Evolutionary conservation across 2,888 invertebrate genomes (phyloP).

Genomic region (Agrochola litura): DNA sequence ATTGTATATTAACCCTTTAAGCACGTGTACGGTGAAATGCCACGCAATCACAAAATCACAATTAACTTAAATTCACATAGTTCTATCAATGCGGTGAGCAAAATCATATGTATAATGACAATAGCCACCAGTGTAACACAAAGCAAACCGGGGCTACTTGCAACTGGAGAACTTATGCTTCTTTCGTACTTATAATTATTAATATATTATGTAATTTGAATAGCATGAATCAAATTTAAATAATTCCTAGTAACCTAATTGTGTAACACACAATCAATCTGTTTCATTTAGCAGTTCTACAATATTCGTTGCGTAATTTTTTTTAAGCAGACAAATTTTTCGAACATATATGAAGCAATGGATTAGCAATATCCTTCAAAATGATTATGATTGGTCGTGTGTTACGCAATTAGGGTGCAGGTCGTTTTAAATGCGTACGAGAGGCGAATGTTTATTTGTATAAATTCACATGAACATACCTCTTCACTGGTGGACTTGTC

Average conservation of each 20-base stretch:
- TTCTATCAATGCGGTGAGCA: constrained; percentile 30
- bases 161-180: constrained; percentile 15
- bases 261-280: no score
- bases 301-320: no score
- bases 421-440: constrained; percentile 29
- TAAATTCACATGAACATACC: constrained; percentile 90
- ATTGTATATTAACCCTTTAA: constrained; percentile 69
- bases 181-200: constrained; percentile 15
- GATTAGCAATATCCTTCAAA: no score
- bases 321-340: no score
- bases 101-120: constrained; percentile 49
- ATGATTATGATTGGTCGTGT: no score
- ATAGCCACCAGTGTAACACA: constrained; percentile 55
- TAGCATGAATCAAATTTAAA: constrained; percentile 23
- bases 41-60: constrained; percentile 54
- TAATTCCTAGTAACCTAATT: not conserved
- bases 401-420: not conserved
- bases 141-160: constrained; percentile 59
- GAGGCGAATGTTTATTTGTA: constrained; percentile 10
- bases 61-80: constrained; percentile 30
- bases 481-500: constrained; percentile 99
- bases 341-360: no score
- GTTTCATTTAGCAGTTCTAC: no score
- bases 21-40: constrained; percentile 71
- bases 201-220: constrained; percentile 29